These are phyloP conservation scores for Drosophila recens DNA, from an alignment of 2,888 invertebrate species.

Conservation along the genomic window DNA sequence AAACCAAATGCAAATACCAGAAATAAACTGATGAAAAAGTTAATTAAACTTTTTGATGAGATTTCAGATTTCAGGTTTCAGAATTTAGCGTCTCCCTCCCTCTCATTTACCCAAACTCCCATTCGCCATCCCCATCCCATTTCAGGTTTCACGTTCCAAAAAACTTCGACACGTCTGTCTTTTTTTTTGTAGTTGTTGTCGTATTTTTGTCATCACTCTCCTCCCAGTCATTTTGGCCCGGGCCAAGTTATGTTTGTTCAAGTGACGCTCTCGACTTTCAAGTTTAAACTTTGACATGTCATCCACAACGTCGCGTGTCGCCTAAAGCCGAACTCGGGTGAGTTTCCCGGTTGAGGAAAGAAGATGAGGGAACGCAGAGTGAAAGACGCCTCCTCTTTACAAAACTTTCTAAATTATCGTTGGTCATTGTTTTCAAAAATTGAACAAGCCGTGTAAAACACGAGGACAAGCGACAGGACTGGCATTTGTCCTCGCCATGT, in stretches of 20 bases:
- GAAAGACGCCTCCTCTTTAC: background rate
- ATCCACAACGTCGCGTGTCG: conserved; percentile 36
- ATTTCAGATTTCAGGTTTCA: conserved; percentile 74
- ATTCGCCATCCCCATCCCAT: conserved; percentile 1
- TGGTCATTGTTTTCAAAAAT: conserved; percentile 63
- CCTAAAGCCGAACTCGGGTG: conserved; percentile 1
- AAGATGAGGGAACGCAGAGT: no score
- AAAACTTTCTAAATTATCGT: conserved; percentile 71
- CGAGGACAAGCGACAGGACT: background rate
- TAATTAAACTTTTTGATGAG: conserved; percentile 83
- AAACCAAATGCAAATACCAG: conserved; percentile 65
- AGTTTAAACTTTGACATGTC: conserved; percentile 66
- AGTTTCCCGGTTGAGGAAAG: no score
- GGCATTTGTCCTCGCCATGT: conserved; percentile 30
- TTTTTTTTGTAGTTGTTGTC: conserved; percentile 7
- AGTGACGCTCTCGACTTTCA: conserved; percentile 53
- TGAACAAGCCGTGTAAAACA: conserved; percentile 17
- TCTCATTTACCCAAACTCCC: background rate
- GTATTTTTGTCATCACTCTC: conserved; percentile 1
- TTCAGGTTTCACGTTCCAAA: conserved; percentile 34
- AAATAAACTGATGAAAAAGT: conserved; percentile 80
- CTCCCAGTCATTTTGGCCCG: conserved; percentile 19
- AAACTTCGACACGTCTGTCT: conserved; percentile 56
- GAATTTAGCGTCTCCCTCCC: conserved; percentile 37
- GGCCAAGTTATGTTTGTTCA: conserved; percentile 58